phyloP scores from a whole-genome alignment of 2,797 vertebrate genomes.

The Spea hammondii region DNA sequence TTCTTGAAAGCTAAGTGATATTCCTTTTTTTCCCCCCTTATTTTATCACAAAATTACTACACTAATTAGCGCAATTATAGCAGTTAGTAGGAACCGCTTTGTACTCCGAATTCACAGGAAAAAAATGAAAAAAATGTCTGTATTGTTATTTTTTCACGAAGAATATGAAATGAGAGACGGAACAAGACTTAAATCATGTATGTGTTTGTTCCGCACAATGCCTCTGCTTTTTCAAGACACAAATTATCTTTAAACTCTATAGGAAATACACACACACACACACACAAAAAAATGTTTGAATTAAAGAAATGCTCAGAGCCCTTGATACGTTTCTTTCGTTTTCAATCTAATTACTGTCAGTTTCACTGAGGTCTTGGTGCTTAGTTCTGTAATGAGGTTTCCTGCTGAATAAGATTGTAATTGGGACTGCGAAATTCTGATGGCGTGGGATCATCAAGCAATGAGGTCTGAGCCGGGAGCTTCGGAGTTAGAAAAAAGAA shows the following conservation, averaged over 20 bases:
- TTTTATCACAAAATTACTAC: background rate
- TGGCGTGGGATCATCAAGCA: conserved; percentile 39
- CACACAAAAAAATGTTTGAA: conserved; percentile 37
- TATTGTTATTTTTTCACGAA: conserved; percentile 46
- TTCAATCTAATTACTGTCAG: conserved; percentile 48
- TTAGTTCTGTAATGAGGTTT: conserved; percentile 58
- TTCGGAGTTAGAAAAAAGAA: conserved; percentile 9
- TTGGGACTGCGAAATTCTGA: conserved; percentile 63
- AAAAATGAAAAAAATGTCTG: background rate
- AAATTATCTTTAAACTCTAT: conserved; percentile 37
- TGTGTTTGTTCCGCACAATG: conserved; percentile 2
- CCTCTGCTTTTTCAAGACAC: conserved; percentile 11
- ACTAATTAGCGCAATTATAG: conserved; percentile 34
- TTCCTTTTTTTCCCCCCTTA: no score
- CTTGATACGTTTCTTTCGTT: conserved; percentile 24
- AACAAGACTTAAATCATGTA: background rate
- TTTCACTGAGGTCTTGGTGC: conserved; percentile 46
- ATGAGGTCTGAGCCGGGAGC: conserved; percentile 27
- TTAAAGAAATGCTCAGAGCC: conserved; percentile 13
- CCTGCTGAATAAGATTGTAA: conserved; percentile 63
- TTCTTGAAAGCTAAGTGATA: no score
- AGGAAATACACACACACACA: conserved; percentile 20
- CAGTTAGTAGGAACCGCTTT: conserved; percentile 21
- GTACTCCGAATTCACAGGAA: conserved; percentile 9
- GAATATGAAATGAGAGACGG: conserved; percentile 4